Evolutionary conservation across 92 coral and sea anemone species (phyloP), one percentile per base, ranked within the genome.

Genomic region (Heliopora coerulea): DNA sequence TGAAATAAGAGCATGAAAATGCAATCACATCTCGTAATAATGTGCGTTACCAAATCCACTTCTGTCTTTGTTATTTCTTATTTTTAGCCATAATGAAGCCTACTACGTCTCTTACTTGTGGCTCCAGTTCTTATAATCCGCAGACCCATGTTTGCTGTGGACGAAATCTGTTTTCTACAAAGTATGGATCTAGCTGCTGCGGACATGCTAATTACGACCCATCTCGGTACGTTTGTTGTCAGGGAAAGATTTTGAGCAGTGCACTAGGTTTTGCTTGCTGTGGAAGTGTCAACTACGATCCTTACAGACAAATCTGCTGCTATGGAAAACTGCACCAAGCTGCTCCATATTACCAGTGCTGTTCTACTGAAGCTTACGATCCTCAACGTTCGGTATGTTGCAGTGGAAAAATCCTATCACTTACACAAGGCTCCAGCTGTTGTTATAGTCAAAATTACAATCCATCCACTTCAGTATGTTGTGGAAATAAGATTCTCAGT

Each of bases 141-240:
- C 27, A 58, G 3, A 68, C 75, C 29, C 75, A 44, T 49, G 44
- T 68, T 54, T 68, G 75, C 34, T 68, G 75, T 49, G 75, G 75
- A n/a, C 46, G 46, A 37, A 68, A 68, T 17, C 11, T 68, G 42
- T 15, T 68, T 35, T 24, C 50, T 35, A 68, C 26, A 42, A 20
- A 52, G 18, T 21, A 46, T 23, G 75, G 75, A 17, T 68, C 75
- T 7, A 41, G 57, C 42, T 68, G 75, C 59, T 68, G 75, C 28
- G 59, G 75, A 3, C 34, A 68, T 31, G 56, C 31, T 11, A 68
- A 68, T 40, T 68, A 68, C 75, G 32, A 68, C 60, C 26, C 75
- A 49, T 39, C 37, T 18, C 26, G 46, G 39, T 9, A 68, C 25
- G 46, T 7, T 15, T 68, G 75, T 32, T 68, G 75, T 27, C 18